phyloP scores from a whole-genome alignment of 2,888 invertebrate genomes.

The Beris morrisii region DNA sequence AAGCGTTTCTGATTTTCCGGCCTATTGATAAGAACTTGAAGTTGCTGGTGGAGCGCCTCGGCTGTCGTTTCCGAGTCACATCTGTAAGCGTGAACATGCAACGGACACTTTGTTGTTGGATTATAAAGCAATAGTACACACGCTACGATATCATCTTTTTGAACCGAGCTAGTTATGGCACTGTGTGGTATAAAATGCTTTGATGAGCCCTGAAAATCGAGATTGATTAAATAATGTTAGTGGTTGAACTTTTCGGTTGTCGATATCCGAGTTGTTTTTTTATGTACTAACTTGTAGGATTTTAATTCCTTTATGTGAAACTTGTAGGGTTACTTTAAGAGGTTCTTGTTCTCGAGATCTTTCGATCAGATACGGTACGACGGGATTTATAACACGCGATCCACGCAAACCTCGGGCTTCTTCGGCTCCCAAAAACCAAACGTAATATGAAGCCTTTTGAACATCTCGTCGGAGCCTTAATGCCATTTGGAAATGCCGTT shows the following conservation, averaged over 20 bases:
- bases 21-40: conserved; percentile 78
- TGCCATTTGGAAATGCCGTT: conserved; percentile 62
- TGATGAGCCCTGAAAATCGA: conserved; percentile 61
- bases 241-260: too few relatives aligned
- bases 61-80: conserved; percentile 95
- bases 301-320: conserved; percentile 90
- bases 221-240: neutral
- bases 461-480: conserved; percentile 80
- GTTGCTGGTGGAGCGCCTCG: conserved; percentile 78
- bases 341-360: conserved; percentile 84
- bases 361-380: conserved; percentile 80
- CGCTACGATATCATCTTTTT: conserved; percentile 90
- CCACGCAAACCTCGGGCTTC: conserved; percentile 88
- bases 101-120: conserved; percentile 90
- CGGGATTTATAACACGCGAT: conserved; percentile 81
- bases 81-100: conserved; percentile 93
- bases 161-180: conserved; percentile 88
- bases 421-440: conserved; percentile 94
- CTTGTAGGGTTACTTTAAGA: conserved; percentile 88
- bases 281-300: conserved; percentile 74
- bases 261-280: neutral
- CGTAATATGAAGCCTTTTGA: conserved; percentile 88
- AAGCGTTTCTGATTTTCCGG: conserved; percentile 87
- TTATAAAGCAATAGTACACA: conserved; percentile 91
- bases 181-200: conserved; percentile 94